These are phyloP conservation scores for Stictocephala bisonia DNA, from an alignment of 2,888 invertebrate species.

Conservation along the genomic window DNA sequence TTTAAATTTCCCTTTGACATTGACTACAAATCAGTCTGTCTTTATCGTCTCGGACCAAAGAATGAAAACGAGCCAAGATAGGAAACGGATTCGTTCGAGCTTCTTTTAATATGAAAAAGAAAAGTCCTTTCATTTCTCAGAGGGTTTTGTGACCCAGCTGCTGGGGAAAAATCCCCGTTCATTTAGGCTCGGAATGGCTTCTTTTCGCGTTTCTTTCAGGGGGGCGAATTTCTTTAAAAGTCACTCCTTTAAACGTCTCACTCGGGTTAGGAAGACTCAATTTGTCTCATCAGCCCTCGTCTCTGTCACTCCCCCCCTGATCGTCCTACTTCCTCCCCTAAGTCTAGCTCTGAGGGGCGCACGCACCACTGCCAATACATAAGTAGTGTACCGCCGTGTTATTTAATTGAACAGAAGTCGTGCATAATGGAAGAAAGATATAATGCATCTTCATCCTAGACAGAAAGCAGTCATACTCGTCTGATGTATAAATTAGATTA, in stretches of 20 bases:
- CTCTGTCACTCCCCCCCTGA: slow-evolving; percentile 38
- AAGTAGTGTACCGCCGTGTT: too few species aligned
- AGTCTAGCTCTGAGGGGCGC: slow-evolving; percentile 3
- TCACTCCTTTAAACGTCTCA: slow-evolving; percentile 46
- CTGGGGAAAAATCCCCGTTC: slow-evolving; percentile 21
- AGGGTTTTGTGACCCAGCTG: slow-evolving; percentile 33
- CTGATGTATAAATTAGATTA: too few species aligned
- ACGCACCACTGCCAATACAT: slow-evolving; percentile 7
- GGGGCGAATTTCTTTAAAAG: slow-evolving; percentile 45
- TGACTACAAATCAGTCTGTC: slow-evolving; percentile 8
- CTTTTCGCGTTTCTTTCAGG: slow-evolving; percentile 32
- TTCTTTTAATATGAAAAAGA: slow-evolving; percentile 37
- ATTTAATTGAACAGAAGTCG: too few species aligned
- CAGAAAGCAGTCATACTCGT: too few species aligned
- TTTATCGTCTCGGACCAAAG: slow-evolving; percentile 13
- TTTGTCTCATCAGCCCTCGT: slow-evolving; percentile 42
- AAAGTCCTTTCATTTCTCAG: slow-evolving; percentile 37
- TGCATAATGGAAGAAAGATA: too few species aligned
- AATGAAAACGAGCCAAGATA: slow-evolving; percentile 36
- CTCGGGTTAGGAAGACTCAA: slow-evolving; percentile 34
- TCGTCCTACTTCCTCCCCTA: slow-evolving; percentile 16
- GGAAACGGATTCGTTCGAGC: slow-evolving; percentile 29
- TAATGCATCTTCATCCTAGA: too few species aligned
- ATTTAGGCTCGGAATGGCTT: slow-evolving; percentile 35
- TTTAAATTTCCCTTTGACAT: slow-evolving; percentile 36